Evolutionary conservation across 1,140 invertebrate species (phyloP), one percentile per base, ranked within the genome.

Genomic region (Drosophila neocordata): DNA sequence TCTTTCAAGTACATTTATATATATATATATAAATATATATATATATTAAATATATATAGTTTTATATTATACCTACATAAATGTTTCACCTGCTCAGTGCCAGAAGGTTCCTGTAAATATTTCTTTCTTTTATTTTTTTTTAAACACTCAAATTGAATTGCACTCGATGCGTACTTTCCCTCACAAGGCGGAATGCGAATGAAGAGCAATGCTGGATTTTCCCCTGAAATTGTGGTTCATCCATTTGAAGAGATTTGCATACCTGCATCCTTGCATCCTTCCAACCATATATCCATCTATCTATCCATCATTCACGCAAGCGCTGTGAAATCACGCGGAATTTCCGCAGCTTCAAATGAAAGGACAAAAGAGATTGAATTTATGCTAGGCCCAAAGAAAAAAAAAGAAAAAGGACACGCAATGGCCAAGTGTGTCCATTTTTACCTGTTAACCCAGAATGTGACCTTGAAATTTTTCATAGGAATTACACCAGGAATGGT

Each of bases 381-480:
- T 24, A 24, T 24, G 41, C 41, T 8, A 4, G 15, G 41, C 7
- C 27, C 4, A 1, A 3, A 31, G 7, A 31, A 31, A 31, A 31
- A 31, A 31, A 31, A 31, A 31, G 65, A 13, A 55, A 77, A 71
- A 61, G 82, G 81, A 81, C 77, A 48, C 22, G 48, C 13, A 48
- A 48, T 18, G 41, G 41, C 41, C 41, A 11, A 18, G 18, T 11
- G 24, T 13, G 65, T 51, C 68, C 73, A 69, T 79, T 64, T 77
- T 71, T 88, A 88, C 83, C 83, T 89, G 80, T 1, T 22, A 48
- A 48, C 53, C 81, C 79, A 70, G 60, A 35, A 56, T 35, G 82
- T 90, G 87, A 90, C 87, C 87, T 90, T 90, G 87, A 90, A 87
- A 90, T 34, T 59, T 72, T 89, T 89, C 80, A 2, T 2, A 2